Percentiles rank a stretch among this genome's conserved stretches.
Conservation (phyloP, 2,113 vertebrate species). For the Pterocles orientalis region DNA sequence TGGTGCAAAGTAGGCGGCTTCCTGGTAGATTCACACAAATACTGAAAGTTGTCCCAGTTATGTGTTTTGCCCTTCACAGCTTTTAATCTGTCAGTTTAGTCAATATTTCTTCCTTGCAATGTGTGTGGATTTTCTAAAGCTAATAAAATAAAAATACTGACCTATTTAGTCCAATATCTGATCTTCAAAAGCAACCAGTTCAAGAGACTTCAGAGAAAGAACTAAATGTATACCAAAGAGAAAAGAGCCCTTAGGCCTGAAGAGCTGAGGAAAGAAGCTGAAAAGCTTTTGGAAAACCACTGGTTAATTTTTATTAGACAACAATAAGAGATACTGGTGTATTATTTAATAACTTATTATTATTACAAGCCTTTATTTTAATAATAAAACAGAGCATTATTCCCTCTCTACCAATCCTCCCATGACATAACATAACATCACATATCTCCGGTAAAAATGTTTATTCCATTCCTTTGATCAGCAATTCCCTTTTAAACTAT, state of each 20-base stretch:
- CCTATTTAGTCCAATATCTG: not conserved
- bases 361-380: not conserved
- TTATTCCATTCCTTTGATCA: slow-evolving; percentile 47
- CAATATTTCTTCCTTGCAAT: not conserved
- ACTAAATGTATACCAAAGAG: not conserved
- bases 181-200: not conserved
- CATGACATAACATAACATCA: not conserved
- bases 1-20: not conserved
- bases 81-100: not conserved
- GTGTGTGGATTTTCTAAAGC: not conserved
- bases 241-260: not conserved
- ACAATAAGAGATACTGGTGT: not conserved
- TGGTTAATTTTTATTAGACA: not conserved
- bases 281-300: not conserved
- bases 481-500: slow-evolving; percentile 41
- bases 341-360: not conserved
- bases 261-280: not conserved
- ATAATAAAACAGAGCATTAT: not conserved
- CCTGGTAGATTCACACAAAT: not conserved
- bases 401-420: not conserved
- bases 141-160: not conserved
- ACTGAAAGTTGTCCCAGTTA: not conserved
- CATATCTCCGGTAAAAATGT: not conserved
- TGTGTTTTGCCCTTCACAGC: not conserved
- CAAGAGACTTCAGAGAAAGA: not conserved